phyloP scores from a whole-genome alignment of 2,888 invertebrate genomes.

The Malacosoma neustria region DNA sequence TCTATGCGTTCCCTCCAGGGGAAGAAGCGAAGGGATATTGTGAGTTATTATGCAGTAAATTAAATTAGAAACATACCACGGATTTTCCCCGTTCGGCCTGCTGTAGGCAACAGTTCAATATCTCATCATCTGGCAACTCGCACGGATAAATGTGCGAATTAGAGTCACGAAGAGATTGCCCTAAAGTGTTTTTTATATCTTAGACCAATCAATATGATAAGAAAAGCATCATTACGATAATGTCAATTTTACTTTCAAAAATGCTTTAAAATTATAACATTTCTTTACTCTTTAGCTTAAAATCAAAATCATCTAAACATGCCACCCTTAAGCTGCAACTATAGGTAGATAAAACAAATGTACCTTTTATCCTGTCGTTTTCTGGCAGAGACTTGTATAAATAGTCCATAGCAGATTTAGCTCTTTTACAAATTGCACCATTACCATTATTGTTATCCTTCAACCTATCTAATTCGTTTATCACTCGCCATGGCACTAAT shows the following conservation, averaged over 20 bases:
- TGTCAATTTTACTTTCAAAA: too few relatives aligned
- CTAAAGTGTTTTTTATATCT: constrained; percentile 47
- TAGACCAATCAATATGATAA: too few relatives aligned
- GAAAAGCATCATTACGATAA: too few relatives aligned
- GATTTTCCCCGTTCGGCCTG: constrained; percentile 60
- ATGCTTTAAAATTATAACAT: too few relatives aligned
- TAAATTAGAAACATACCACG: constrained; percentile 47
- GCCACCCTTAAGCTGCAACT: too few relatives aligned
- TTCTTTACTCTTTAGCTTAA: too few relatives aligned
- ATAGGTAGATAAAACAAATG: too few relatives aligned
- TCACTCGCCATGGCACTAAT: constrained; percentile 76
- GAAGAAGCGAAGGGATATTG: too few relatives aligned
- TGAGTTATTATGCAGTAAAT: too few relatives aligned
- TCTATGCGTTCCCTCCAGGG: too few relatives aligned
- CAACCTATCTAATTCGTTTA: constrained; percentile 73
- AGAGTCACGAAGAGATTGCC: constrained; percentile 72
- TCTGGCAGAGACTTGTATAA: constrained; percentile 65
- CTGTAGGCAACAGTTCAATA: constrained; percentile 74
- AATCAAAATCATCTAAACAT: too few relatives aligned
- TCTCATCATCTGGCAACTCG: constrained; percentile 74
- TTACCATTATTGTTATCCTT: constrained; percentile 66
- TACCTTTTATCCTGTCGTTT: constrained; percentile 65
- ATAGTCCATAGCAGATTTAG: constrained; percentile 66
- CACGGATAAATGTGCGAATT: constrained; percentile 70
- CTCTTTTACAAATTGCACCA: constrained; percentile 51